Base-by-base conservation (phyloP, 2,888 invertebrate species). In the Drosophila putrida region DNA sequence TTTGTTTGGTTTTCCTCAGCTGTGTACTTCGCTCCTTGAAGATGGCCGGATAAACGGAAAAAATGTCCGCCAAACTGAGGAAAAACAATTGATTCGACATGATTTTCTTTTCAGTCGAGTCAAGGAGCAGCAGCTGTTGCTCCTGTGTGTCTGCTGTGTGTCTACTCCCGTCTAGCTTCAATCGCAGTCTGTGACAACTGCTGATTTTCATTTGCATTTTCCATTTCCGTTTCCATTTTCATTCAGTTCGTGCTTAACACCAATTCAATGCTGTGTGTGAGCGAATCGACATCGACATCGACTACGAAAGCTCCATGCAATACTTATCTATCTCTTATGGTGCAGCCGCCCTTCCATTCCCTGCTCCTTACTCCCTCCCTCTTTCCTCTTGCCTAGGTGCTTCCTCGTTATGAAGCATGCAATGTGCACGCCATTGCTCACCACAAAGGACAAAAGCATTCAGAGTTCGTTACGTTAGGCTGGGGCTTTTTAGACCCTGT, bases 21-120 rank as follows among this genome's bases (percentile, higher is more conserved):
- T 78, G 76, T 1, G 93, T 89, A 49, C 96, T 92, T 75, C 96
- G 91, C 65, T 95, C 93, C 0, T 94, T 94, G 90, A 96, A 93
- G 2, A 96, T 92, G 82, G 94, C 94, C 0, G 96, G 95, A 85
- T 96, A 95, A 6, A 95, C 93, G 13, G 94, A 94, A 89, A 96
- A 96, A 44, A 95, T 93, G 85, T 95, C 91, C 15, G 92, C 92
- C 65, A 91, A 81, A 57, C 91, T 91, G 44, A 92, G 84, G 63
- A 92, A 90, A 68, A 92, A 92, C 11, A 93, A 75, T 60, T 92
- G 90, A 75, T 90, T 91, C 39, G 91, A 71, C 92, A 92, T 91
- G 28, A 11, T 33, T 35, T 1, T 4, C 20, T 20, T 20, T 20
- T 20, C 3, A 20, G 20, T 20, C 20, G 20, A 20, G 20, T 20